These are phyloP conservation scores for Xylota segnis DNA, from an alignment of 2,888 invertebrate genomes.

Conservation along the genomic window DNA sequence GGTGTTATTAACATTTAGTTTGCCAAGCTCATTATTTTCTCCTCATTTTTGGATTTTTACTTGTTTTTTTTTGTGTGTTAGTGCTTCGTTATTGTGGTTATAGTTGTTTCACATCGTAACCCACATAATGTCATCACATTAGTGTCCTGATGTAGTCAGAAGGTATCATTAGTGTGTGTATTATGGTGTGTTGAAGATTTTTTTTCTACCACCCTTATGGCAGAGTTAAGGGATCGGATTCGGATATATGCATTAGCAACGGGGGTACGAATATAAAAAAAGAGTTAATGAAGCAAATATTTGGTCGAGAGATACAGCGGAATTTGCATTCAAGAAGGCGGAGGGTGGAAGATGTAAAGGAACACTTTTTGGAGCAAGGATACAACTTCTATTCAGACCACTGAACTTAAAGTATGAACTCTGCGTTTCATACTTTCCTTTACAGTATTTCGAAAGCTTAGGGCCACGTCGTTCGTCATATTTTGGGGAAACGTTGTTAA, in stretches of 20 bases:
- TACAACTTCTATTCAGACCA: too few relatives aligned
- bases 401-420: too few relatives aligned
- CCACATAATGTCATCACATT: slow-evolving; percentile 63
- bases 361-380: not conserved
- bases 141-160: slow-evolving; percentile 42
- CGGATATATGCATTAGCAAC: slow-evolving; percentile 16
- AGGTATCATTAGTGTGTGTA: slow-evolving; percentile 39
- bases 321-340: not conserved
- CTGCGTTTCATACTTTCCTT: too few relatives aligned
- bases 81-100: slow-evolving; percentile 24
- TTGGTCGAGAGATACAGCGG: not conserved
- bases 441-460: too few relatives aligned
- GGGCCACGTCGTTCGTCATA: too few relatives aligned
- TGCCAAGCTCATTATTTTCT: slow-evolving; percentile 60
- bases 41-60: slow-evolving; percentile 9
- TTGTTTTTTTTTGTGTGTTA: not conserved
- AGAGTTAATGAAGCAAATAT: slow-evolving; percentile 2
- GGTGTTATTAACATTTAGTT: slow-evolving; percentile 66
- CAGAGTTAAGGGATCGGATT: slow-evolving; percentile 2
- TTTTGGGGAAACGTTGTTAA: too few relatives aligned
- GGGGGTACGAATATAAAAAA: not conserved
- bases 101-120: slow-evolving; percentile 60
- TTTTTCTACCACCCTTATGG: not conserved
- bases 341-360: not conserved
- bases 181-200: slow-evolving; percentile 7